Evolutionary conservation across 2,888 invertebrate species (phyloP).

Genomic region (Xestoiulus laeticollis): DNA sequence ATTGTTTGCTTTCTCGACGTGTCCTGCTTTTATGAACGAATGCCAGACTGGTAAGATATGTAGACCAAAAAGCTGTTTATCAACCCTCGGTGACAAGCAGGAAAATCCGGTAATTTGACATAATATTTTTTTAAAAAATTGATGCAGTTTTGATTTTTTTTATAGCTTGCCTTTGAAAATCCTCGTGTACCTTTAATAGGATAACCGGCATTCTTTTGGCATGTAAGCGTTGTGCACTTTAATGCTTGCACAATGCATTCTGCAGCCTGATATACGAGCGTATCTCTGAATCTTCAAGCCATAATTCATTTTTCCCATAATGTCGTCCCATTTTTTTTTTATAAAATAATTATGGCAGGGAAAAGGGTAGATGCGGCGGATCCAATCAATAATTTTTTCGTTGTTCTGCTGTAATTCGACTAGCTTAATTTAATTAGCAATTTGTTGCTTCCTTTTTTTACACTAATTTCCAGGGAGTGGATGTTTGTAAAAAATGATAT

Average conservation of each 20-base stretch:
- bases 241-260: background rate
- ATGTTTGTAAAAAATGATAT: background rate
- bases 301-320: conserved; percentile 19
- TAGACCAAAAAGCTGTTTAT: background rate
- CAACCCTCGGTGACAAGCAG: background rate
- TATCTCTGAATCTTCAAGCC: background rate
- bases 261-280: too few relatives aligned
- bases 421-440: conserved; percentile 19
- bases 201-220: conserved; percentile 9
- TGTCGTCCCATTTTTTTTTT: background rate
- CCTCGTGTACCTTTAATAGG: background rate
- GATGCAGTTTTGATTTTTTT: background rate
- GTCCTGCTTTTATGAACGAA: background rate
- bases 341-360: background rate
- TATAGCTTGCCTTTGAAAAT: background rate
- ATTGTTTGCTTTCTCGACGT: background rate
- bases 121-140: background rate
- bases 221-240: background rate
- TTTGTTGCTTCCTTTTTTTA: conserved; percentile 9
- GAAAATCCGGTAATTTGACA: conserved; percentile 11
- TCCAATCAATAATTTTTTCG: conserved; percentile 11
- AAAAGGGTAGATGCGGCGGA: background rate
- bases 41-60: background rate
- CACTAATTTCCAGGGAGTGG: background rate
- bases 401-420: conserved; percentile 1